Evolutionary conservation across 2,797 vertebrate species (phyloP).

Genomic region (Hybognathus amarus): DNA sequence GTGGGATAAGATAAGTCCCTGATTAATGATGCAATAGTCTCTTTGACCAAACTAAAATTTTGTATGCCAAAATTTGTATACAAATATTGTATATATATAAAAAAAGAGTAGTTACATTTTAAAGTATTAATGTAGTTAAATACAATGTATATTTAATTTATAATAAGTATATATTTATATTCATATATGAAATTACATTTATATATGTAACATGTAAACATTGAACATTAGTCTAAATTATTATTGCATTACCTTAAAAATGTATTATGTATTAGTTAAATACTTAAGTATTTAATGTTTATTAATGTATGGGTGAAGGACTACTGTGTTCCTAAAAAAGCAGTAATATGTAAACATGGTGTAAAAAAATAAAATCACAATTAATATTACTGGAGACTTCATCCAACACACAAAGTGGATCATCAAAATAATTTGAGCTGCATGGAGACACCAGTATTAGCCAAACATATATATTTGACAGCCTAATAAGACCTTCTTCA

Average conservation of each 20-base stretch:
- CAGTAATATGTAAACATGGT: neutral
- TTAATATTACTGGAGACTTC: neutral
- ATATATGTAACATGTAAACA: neutral
- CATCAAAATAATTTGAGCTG: slow-evolving; percentile 43
- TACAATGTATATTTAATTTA: neutral
- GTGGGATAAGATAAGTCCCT: slow-evolving; percentile 22
- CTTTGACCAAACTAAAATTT: slow-evolving; percentile 28
- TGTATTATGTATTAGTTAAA: too few species aligned
- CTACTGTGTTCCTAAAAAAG: too few species aligned
- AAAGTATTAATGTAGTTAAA: neutral
- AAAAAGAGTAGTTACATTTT: too few species aligned
- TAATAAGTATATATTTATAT: slow-evolving; percentile 2
- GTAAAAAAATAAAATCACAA: neutral
- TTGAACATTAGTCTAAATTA: neutral
- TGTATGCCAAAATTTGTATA: neutral
- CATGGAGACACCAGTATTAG: slow-evolving; percentile 31
- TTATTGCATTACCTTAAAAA: neutral
- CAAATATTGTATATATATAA: too few species aligned
- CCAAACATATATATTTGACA: slow-evolving; percentile 29
- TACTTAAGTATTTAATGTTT: neutral
- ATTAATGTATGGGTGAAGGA: neutral
- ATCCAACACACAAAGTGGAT: slow-evolving; percentile 25
- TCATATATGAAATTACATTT: neutral
- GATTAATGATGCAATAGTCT: slow-evolving; percentile 46
- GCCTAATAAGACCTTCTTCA: slow-evolving; percentile 38